Evolutionary conservation across 2,113 vertebrate genomes (phyloP).

Genomic region (Falcunculus frontatus): DNA sequence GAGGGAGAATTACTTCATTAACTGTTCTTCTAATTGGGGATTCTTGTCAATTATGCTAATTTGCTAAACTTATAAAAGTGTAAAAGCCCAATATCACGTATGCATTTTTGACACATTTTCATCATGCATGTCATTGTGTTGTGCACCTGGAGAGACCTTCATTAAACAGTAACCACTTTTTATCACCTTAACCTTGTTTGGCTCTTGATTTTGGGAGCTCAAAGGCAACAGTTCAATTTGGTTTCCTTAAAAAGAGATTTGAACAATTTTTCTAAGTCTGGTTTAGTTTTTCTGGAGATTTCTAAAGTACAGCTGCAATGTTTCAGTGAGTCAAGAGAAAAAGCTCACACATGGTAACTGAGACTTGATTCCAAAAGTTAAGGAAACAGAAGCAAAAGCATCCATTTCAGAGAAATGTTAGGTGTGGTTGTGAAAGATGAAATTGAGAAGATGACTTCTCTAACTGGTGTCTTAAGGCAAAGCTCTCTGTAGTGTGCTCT

Average conservation of each 20-base stretch:
- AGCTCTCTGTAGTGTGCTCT: background rate
- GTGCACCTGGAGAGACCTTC: background rate
- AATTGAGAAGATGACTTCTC: background rate
- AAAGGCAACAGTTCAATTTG: background rate
- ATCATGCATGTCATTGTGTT: accelerated
- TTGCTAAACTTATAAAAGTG: background rate
- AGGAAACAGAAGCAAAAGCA: background rate
- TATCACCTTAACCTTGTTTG: background rate
- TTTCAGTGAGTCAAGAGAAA: background rate
- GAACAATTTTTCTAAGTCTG: background rate
- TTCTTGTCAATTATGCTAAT: background rate
- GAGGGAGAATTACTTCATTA: background rate
- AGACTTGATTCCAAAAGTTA: background rate
- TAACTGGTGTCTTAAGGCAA: background rate
- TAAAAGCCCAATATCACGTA: background rate
- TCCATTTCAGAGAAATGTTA: background rate
- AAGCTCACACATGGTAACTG: background rate
- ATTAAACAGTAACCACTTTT: background rate
- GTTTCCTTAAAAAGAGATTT: background rate
- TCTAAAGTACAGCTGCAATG: background rate
- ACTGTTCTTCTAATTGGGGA: background rate
- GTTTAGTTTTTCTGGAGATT: background rate
- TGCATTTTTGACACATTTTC: background rate
- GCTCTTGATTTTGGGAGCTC: background rate
- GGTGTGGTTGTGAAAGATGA: background rate